A percentile compares a stretch with the other conserved stretches of the same genome.
Conservation (phyloP, 2,888 invertebrate species). For the Drosophila siamana region DNA sequence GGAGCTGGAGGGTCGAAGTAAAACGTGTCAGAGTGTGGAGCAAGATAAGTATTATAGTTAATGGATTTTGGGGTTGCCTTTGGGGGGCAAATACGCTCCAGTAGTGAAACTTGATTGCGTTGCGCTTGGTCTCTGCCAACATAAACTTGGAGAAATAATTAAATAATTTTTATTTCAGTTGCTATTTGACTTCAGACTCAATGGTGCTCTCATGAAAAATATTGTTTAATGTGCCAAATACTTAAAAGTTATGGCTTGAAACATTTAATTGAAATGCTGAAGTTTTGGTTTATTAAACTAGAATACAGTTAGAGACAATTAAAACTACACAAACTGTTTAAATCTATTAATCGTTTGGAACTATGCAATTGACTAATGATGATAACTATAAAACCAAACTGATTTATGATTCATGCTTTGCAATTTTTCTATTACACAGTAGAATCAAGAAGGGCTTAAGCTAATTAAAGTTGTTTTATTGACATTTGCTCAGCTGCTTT, state of each 20-base stretch:
- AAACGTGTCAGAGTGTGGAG: slow-evolving; percentile 69
- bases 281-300: no score
- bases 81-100: no score
- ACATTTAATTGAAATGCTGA: no score
- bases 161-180: slow-evolving; percentile 12
- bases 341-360: no score
- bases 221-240: no score
- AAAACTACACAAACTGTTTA: no score
- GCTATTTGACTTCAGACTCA: background rate
- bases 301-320: no score
- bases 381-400: no score
- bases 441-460: background rate
- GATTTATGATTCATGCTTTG: no score
- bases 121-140: slow-evolving; percentile 19
- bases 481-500: slow-evolving; percentile 39
- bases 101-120: slow-evolving; percentile 47
- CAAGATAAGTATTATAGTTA: slow-evolving; percentile 77
- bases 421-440: background rate
- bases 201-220: no score
- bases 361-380: no score
- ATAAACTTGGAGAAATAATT: slow-evolving; percentile 17
- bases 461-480: slow-evolving; percentile 30
- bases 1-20: slow-evolving; percentile 2
- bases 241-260: background rate
- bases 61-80: slow-evolving; percentile 55